Conservation (phyloP, 2,113 vertebrate genomes). For the Benitochromis conjunctus region DNA sequence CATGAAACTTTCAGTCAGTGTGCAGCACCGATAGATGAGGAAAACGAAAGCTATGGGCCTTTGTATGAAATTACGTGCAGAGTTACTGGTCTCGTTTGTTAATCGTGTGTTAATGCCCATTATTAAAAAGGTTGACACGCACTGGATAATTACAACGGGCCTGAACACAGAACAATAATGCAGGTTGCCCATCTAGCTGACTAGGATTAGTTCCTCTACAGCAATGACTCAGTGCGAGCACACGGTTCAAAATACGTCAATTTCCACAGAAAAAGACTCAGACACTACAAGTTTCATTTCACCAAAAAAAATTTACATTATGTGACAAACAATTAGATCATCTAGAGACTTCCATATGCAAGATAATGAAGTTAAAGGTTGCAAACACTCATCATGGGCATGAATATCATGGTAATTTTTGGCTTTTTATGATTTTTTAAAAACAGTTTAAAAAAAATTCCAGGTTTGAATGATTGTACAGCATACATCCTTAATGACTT, state of each 20-base stretch:
- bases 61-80: background rate
- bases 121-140: background rate
- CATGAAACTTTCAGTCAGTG: background rate
- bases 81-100: accelerated
- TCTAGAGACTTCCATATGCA: background rate
- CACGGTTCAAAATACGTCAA: background rate
- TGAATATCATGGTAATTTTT: background rate
- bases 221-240: background rate
- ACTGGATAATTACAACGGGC: background rate
- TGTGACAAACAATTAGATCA: background rate
- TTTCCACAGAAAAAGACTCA: background rate
- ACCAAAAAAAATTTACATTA: background rate
- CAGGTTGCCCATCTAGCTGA: background rate
- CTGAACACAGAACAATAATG: background rate
- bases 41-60: background rate
- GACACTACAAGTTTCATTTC: background rate
- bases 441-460: too few relatives aligned
- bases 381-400: accelerated
- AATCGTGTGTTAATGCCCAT: background rate
- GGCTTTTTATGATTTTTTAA: background rate
- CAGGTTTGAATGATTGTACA: background rate
- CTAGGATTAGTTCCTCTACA: background rate
- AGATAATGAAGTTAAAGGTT: background rate
- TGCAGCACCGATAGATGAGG: background rate
- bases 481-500: background rate